Evolutionary conservation across 2,113 vertebrate genomes (phyloP), one percentile per base, ranked within the genome.

Genomic region (Myocastor coypus): DNA sequence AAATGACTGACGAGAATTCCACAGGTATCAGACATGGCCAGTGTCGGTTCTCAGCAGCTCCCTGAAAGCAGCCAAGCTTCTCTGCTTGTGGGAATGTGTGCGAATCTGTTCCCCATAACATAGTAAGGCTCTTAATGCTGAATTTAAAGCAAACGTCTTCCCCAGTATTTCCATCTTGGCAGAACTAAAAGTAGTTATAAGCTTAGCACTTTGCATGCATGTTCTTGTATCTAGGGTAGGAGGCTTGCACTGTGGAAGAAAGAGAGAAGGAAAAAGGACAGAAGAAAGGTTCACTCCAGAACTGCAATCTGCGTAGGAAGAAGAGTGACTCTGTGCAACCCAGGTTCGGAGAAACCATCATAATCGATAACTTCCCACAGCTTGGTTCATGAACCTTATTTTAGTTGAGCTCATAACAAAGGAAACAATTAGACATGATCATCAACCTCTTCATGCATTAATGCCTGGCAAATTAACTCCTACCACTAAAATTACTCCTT

Each of bases 391-490:
- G 50, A 95, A 92, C 30, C 57, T 96, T n/a, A 0, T 75, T 97
- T 97, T 85, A 94, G 90, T 93, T 95, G 94, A 96, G 83, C 52
- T 92, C 95, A 83, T 94, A 95, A 94, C 94, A 95, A 52, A 96
- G 92, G 96, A 97, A 97, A 96, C 77, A 93, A 97, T 98, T 96
- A 98, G 69, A 94, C 28, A 95, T 52, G 66, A 82, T 86, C 96
- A 64, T 61, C 89, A 94, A 89, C 77, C 37, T 97, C 89, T 87
- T 80, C 68, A 91, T 83, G 83, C 69, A 95, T 97, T 98, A 92
- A 97, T 87, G 94, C 61, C 93, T 97, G 61, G 57, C 68, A 96
- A 94, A 97, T 98, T 97, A 95, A 97, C 90, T 92, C 77, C 86
- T 88, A 96, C 75, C 77, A 96, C 81, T 95, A 87, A 97, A 97